phyloP scores from a whole-genome alignment of 2,113 vertebrate species.

The Orientallactaga bullata region DNA sequence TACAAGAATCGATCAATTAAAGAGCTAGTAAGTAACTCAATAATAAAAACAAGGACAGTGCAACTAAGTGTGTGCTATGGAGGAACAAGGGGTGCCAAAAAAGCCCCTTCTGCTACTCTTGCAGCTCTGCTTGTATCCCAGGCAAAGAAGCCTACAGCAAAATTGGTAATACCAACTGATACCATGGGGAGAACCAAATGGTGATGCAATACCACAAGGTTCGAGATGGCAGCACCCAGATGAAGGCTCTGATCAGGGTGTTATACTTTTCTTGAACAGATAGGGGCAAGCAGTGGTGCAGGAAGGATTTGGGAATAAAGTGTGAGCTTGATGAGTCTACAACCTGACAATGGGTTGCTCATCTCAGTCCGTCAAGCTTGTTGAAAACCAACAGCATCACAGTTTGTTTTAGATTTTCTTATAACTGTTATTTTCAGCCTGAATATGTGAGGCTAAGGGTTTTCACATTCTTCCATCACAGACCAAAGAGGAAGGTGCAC shows the following conservation, averaged over 20 bases:
- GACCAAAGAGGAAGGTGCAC: slow-evolving; percentile 82
- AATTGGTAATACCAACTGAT: slow-evolving; percentile 96
- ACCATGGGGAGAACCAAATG: slow-evolving; percentile 98
- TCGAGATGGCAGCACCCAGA: slow-evolving; percentile 97
- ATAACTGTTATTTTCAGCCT: slow-evolving; percentile 88
- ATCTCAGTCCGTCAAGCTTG: slow-evolving; percentile 90
- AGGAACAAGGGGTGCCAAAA: neutral
- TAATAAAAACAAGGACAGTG: neutral
- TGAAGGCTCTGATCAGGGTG: slow-evolving; percentile 98
- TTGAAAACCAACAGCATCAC: slow-evolving; percentile 90
- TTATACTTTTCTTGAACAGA: slow-evolving; percentile 99
- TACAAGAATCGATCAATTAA: neutral
- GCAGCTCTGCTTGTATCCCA: neutral
- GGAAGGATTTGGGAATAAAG: slow-evolving; percentile 96
- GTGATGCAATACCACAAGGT: slow-evolving; percentile 97
- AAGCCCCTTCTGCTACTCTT: neutral
- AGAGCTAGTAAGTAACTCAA: neutral
- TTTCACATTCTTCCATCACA: slow-evolving; percentile 84
- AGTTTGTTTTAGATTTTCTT: slow-evolving; percentile 91
- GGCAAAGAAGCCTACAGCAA: slow-evolving; percentile 93
- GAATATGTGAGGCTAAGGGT: slow-evolving; percentile 85
- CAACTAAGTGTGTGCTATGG: neutral
- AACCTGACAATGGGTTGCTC: slow-evolving; percentile 88
- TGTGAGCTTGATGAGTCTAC: slow-evolving; percentile 87
- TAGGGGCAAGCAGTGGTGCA: slow-evolving; percentile 92